Evolutionary conservation across 1,140 invertebrate species (phyloP).

Genomic region (Apis laboriosa): DNA sequence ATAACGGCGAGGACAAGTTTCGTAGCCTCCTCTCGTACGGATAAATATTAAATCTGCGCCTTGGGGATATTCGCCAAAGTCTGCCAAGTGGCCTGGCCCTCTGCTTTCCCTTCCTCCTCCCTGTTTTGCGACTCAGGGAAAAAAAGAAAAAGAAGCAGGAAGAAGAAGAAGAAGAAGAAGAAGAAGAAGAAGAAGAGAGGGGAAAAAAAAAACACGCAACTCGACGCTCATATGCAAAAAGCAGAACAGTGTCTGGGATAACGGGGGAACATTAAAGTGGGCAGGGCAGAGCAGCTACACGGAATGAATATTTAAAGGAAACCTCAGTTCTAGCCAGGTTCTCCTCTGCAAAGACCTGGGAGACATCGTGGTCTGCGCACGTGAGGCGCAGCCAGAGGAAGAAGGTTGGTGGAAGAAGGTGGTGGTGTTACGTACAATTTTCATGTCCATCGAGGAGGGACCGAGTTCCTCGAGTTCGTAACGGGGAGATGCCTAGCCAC

Average conservation of each 20-base stretch:
- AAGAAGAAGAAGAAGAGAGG: not conserved
- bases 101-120: not conserved
- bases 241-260: conserved; percentile 68
- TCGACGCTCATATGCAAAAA: conserved; percentile 64
- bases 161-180: not conserved
- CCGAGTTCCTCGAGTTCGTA: not conserved
- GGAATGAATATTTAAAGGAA: conserved; percentile 72
- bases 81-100: not conserved
- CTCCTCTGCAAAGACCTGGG: conserved; percentile 44
- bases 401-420: conserved; percentile 30
- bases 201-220: not conserved
- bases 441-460: conserved; percentile 37
- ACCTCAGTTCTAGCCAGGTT: conserved; percentile 44
- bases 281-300: conserved; percentile 58
- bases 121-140: not conserved
- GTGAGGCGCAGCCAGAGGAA: conserved; percentile 40
- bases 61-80: conserved; percentile 28
- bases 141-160: not conserved
- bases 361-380: conserved; percentile 53
- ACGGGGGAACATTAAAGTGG: conserved; percentile 69
- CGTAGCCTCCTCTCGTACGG: conserved; percentile 46
- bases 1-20: conserved; percentile 25
- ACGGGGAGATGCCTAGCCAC: not conserved
- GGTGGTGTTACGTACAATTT: conserved; percentile 31
- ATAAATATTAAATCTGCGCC: conserved; percentile 68